Conservation (phyloP, 37 sponge, comb jelly and placozoan species). For the Dysidea cf. avara region DNA sequence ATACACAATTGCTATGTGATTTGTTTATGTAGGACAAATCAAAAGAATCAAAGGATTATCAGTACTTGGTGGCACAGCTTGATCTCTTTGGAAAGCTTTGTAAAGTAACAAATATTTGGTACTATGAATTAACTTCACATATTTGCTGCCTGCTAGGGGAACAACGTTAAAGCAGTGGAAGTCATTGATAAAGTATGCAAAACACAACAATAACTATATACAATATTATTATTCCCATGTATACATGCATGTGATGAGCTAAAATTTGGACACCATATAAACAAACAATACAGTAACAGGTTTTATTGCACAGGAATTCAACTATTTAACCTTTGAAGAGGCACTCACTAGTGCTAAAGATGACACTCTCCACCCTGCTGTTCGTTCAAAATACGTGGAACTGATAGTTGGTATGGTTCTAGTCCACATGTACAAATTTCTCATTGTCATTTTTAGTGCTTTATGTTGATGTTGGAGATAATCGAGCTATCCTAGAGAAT, state of each 20-base stretch:
- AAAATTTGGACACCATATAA: too few relatives aligned
- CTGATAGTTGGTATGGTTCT: conserved; percentile 48
- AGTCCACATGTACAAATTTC: conserved; percentile 1
- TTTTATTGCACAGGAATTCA: not conserved
- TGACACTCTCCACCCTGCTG: conserved; percentile 23
- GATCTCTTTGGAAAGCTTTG: conserved; percentile 63
- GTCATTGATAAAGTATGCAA: too few relatives aligned
- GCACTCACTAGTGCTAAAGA: conserved; percentile 37
- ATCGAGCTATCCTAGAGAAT: conserved; percentile 57
- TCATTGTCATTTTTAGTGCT: conserved; percentile 24
- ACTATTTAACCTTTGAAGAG: conserved; percentile 36
- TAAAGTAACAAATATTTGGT: conserved; percentile 11
- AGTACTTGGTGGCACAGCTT: conserved; percentile 51
- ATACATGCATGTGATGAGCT: not conserved
- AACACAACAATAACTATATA: too few relatives aligned
- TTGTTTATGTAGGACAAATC: too few relatives aligned
- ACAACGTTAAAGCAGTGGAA: not conserved
- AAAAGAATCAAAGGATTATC: conserved; percentile 7
- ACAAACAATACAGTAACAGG: too few relatives aligned
- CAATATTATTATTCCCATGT: too few relatives aligned
- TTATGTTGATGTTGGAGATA: conserved; percentile 67
- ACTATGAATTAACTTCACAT: too few relatives aligned
- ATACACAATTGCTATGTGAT: too few relatives aligned
- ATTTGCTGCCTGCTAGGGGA: too few relatives aligned
- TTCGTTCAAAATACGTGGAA: conserved; percentile 58